These are phyloP conservation scores for Malurus alboscapulatus DNA, from an alignment of 2,113 vertebrate species.

Conservation along the genomic window DNA sequence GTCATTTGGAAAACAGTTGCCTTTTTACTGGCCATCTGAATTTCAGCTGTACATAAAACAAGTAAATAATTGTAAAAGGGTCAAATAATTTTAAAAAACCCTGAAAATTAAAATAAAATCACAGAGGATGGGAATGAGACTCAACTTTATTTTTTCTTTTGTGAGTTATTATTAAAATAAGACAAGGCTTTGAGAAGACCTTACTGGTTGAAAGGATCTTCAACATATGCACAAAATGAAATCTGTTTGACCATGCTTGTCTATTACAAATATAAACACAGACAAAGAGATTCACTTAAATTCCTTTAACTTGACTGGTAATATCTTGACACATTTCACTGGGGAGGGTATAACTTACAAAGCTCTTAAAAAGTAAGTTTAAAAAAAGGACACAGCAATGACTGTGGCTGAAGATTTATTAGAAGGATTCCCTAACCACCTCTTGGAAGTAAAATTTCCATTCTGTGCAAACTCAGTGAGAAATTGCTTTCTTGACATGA, in stretches of 20 bases:
- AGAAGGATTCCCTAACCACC: constrained; percentile 29
- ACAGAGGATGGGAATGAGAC: not conserved
- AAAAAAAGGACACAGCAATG: constrained; percentile 29
- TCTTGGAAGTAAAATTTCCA: constrained; percentile 53
- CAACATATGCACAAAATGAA: not conserved
- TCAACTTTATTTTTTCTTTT: not conserved
- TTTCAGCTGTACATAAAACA: not conserved
- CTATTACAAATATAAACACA: not conserved
- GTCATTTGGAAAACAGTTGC: not conserved
- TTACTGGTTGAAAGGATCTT: not conserved
- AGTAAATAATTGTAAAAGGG: not conserved
- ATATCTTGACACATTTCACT: constrained; percentile 48
- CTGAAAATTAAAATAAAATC: not conserved
- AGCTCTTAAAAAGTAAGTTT: constrained; percentile 22
- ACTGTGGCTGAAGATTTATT: constrained; percentile 48
- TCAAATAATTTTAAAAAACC: not conserved
- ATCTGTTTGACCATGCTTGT: not conserved
- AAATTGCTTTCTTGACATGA: constrained; percentile 49
- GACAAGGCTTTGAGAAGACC: not conserved
- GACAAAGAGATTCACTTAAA: constrained; percentile 32
- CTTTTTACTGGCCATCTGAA: not conserved
- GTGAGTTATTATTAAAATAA: not conserved
- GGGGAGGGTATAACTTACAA: constrained; percentile 7
- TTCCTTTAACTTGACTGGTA: constrained; percentile 21
- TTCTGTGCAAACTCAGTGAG: constrained; percentile 46